Conservation (phyloP, 2,888 invertebrate genomes). For the Agonum fuliginosum region DNA sequence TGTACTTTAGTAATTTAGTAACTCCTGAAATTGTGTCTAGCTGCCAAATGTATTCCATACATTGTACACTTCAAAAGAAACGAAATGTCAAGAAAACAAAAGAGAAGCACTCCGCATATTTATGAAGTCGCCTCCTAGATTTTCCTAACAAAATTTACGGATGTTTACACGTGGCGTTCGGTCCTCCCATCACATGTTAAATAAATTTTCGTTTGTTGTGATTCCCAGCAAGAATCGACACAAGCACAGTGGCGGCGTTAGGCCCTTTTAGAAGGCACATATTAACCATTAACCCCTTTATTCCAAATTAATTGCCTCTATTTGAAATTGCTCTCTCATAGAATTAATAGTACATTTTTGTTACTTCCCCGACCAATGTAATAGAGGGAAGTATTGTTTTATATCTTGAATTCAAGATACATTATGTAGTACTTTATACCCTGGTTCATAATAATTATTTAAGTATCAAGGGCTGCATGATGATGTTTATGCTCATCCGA, state of each 20-base stretch:
- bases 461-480: too few species aligned
- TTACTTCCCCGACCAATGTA: too few species aligned
- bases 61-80: slow-evolving; percentile 47
- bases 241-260: not conserved
- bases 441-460: too few species aligned
- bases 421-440: too few species aligned
- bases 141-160: slow-evolving; percentile 57
- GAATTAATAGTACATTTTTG: too few species aligned
- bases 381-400: too few species aligned
- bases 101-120: slow-evolving; percentile 43
- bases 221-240: slow-evolving; percentile 28
- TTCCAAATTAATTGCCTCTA: too few species aligned
- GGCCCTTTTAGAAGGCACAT: too few species aligned
- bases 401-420: too few species aligned
- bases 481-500: too few species aligned
- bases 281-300: too few species aligned
- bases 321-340: too few species aligned
- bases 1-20: slow-evolving; percentile 45
- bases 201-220: slow-evolving; percentile 58
- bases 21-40: slow-evolving; percentile 35
- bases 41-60: slow-evolving; percentile 46
- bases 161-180: slow-evolving; percentile 54
- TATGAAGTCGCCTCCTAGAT: slow-evolving; percentile 43
- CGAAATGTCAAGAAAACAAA: slow-evolving; percentile 46
- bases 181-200: slow-evolving; percentile 56